Evolutionary conservation across 2,888 invertebrate genomes (phyloP), one percentile per base, ranked within the genome.

Genomic region (Acleris literana): DNA sequence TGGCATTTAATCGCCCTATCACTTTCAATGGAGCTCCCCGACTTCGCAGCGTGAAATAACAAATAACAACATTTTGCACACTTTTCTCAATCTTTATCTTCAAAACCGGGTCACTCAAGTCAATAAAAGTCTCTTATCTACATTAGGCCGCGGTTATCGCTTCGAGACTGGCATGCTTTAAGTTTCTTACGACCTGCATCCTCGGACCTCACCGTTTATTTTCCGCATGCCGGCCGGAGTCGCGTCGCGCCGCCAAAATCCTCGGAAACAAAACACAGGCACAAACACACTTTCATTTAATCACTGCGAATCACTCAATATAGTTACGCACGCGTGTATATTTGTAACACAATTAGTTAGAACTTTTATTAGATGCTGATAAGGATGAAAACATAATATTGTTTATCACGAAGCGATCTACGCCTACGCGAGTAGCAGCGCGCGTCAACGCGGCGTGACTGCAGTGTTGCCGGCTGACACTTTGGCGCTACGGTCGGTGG

Each of bases 361-460:
- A 69, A 84, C 83, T 82, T 80, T 76, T 83, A 76, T 82, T 39
- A 39, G 82, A 78, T 80, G 70, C 81, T 82, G 85, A 87, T 88
- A 87, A 85, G 81, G 76, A 82, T 80, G 84, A 85, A 87, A 89
- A 90, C 87, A 80, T 73, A 77, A 74, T 81, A 85, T 82, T 84
- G 85, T 87, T 88, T 85, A 88, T 86, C 89, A 84, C 84, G 79
- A 75, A 79, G 85, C 88, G 86, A 88, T 88, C 82, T 89, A 90
- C 89, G 86, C 89, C 87, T 84, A 86, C 87, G 83, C 88, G 86
- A 85, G 80, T 87, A 87, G 83, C 86, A 83, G 86, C 90, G 89
- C 90, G 88, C 88, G 87, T 86, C 89, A 90, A 90, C 91, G 91
- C 90, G 90, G 91, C 91, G 90, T 91, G 91, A 90, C 92, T 92